These are phyloP conservation scores for Garrulus glandarius DNA, from an alignment of 2,797 vertebrate species.

Conservation along the genomic window DNA sequence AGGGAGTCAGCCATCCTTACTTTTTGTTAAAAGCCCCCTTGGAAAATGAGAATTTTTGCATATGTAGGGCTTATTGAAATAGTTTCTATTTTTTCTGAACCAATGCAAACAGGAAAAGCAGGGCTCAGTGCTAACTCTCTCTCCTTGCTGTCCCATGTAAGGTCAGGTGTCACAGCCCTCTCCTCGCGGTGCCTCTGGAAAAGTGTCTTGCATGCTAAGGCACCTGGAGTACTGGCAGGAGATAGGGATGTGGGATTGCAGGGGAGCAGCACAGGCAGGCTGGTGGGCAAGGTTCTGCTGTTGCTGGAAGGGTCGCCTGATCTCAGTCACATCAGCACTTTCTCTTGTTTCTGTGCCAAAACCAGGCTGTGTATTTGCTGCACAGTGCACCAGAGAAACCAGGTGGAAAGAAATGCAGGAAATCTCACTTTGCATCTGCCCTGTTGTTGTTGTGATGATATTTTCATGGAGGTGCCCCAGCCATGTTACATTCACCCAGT, in stretches of 20 bases:
- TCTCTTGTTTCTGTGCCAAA: conserved; percentile 66
- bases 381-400: not conserved
- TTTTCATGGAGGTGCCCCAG: not conserved
- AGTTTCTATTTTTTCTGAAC: not conserved
- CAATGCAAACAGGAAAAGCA: not conserved
- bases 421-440: not conserved
- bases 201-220: not conserved
- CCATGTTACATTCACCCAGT: fast-evolving
- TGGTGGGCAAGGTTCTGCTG: not conserved
- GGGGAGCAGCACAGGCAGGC: not conserved
- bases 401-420: not conserved
- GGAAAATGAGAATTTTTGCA: not conserved
- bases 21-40: not conserved
- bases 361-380: not conserved
- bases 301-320: not conserved
- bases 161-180: not conserved
- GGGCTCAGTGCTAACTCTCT: not conserved
- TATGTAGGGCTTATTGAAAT: not conserved
- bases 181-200: not conserved
- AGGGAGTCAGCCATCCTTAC: not conserved
- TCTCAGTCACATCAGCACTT: conserved; percentile 51
- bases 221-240: not conserved
- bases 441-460: not conserved
- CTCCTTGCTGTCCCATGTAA: not conserved
- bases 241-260: not conserved